Evolutionary conservation across 1,140 invertebrate species (phyloP).

Genomic region (Macrocentrus cingulum): DNA sequence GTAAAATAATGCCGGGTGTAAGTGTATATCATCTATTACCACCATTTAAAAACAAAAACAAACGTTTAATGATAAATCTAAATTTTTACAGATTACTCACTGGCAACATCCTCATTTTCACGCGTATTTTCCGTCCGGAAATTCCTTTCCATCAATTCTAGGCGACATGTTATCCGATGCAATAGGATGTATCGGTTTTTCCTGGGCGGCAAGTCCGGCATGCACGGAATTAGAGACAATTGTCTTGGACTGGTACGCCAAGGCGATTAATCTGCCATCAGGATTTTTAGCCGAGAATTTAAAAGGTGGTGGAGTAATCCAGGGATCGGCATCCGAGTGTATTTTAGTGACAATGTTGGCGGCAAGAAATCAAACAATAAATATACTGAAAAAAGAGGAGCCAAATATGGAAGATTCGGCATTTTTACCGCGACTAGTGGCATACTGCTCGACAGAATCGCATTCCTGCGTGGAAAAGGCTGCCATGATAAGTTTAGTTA

Average conservation of each 20-base stretch:
- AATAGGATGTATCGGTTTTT: conserved; percentile 92
- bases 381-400: conserved; percentile 66
- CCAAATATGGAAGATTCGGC: conserved; percentile 65
- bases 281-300: conserved; percentile 61
- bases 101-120: conserved; percentile 97
- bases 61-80: conserved; percentile 1
- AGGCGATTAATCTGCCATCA: conserved; percentile 62
- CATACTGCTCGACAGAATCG: conserved; percentile 77
- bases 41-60: background rate
- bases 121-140: conserved; percentile 94
- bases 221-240: conserved; percentile 84
- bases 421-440: conserved; percentile 84
- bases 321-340: conserved; percentile 84
- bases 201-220: conserved; percentile 88
- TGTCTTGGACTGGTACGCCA: conserved; percentile 68
- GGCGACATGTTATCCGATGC: conserved; percentile 91
- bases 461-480: conserved; percentile 95
- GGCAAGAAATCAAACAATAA: conserved; percentile 74
- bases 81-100: conserved; percentile 74
- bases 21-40: too few relatives aligned
- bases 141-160: conserved; percentile 91
- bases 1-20: conserved; percentile 90
- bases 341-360: conserved; percentile 82
- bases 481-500: conserved; percentile 87
- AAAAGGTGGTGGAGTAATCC: conserved; percentile 76